These are phyloP conservation scores for Rallus crepitans DNA, from an alignment of 2,797 vertebrate genomes.

Conservation along the genomic window DNA sequence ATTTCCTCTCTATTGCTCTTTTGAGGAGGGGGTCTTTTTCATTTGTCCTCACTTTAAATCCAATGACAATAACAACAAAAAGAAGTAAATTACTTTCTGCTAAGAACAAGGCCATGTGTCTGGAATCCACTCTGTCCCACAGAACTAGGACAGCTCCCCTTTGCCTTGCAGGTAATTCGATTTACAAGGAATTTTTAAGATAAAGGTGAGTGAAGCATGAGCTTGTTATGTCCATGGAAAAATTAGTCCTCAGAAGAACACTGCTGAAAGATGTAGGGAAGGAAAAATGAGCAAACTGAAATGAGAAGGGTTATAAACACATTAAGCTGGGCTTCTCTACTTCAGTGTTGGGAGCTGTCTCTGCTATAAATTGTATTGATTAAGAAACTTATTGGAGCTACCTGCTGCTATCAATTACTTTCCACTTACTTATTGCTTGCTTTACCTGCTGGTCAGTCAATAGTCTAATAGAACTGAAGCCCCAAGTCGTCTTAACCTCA, in stretches of 20 bases:
- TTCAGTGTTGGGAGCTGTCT: not conserved
- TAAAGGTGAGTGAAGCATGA: not conserved
- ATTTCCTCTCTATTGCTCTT: not conserved
- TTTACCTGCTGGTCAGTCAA: not conserved
- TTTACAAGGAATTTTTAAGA: conserved; percentile 1
- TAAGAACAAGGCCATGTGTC: not conserved
- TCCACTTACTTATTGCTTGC: conserved; percentile 3
- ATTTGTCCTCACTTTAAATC: conserved; percentile 3
- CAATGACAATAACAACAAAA: not conserved
- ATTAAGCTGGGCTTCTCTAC: not conserved
- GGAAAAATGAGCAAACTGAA: conserved; percentile 10
- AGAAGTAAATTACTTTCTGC: not conserved
- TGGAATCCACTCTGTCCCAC: not conserved
- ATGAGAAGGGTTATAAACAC: conserved; percentile 12
- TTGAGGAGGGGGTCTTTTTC: not conserved
- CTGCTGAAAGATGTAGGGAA: not conserved
- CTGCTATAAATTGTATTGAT: conserved; percentile 49
- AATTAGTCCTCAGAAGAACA: conserved; percentile 16
- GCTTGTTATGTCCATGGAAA: not conserved
- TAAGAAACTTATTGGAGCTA: conserved; percentile 33
- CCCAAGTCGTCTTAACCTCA: not conserved
- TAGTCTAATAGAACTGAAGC: not conserved
- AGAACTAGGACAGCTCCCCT: not conserved
- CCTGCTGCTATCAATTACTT: conserved; percentile 47
- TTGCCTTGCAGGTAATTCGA: conserved; percentile 29